Percentiles rank a stretch among this genome's conserved stretches.
phyloP scores from a whole-genome alignment of 2,113 vertebrate species.

The Etheostoma spectabile region DNA sequence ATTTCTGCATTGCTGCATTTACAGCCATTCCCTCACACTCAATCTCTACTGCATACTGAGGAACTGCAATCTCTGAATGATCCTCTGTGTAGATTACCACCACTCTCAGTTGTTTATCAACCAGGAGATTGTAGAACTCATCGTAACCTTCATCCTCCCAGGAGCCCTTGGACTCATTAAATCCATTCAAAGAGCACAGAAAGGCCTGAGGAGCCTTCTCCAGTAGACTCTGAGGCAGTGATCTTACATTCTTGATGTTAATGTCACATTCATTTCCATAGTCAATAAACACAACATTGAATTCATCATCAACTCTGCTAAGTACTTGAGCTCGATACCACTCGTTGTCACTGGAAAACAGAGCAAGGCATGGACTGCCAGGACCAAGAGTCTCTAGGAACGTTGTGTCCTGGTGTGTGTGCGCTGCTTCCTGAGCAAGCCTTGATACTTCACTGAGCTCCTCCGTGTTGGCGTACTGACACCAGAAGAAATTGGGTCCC shows the following conservation, averaged over 20 bases:
- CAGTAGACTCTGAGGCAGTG: constrained; percentile 80
- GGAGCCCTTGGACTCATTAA: constrained; percentile 78
- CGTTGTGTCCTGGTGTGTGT: constrained; percentile 19
- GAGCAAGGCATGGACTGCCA: constrained; percentile 86
- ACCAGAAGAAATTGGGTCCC: constrained; percentile 90
- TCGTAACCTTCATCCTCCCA: constrained; percentile 84
- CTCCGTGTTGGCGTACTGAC: constrained; percentile 79
- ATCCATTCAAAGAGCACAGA: constrained; percentile 86
- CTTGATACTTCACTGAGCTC: constrained; percentile 75
- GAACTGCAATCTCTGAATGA: constrained; percentile 57
- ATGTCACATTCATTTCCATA: constrained; percentile 86
- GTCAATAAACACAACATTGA: constrained; percentile 86
- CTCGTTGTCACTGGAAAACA: constrained; percentile 81
- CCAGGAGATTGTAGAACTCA: constrained; percentile 81
- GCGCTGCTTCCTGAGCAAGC: constrained; percentile 80
- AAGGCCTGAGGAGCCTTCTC: constrained; percentile 86
- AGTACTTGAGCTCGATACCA: constrained; percentile 87
- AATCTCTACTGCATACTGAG: constrained; percentile 83
- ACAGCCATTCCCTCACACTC: constrained; percentile 77
- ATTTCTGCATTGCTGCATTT: constrained; percentile 83
- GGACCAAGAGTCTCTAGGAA: constrained; percentile 55
- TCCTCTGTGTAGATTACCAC: constrained; percentile 71
- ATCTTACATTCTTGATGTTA: constrained; percentile 73
- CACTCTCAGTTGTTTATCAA: constrained; percentile 82
- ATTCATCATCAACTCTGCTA: constrained; percentile 13